A percentile compares a stretch with the other conserved stretches of the same genome.
Evolutionary conservation across 2,888 invertebrate species (phyloP).

Genomic region (Empis stercorea): DNA sequence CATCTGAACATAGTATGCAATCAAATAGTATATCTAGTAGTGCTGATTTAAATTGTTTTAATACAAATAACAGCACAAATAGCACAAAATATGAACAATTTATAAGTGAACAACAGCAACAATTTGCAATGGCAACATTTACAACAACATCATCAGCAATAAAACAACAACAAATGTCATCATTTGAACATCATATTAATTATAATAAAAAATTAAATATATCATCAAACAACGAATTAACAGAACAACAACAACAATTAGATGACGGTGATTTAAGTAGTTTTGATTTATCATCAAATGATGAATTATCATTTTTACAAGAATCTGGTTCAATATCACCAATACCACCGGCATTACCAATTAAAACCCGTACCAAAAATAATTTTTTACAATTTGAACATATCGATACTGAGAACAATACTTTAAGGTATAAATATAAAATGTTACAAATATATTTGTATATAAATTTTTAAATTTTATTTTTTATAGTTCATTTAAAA

Average conservation of each 20-base stretch:
- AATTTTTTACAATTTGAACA: conserved; percentile 27
- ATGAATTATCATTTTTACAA: conserved; percentile 6
- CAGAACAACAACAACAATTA: no score
- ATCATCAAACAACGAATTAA: no score
- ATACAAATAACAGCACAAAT: conserved; percentile 16
- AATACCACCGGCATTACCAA: conserved; percentile 44
- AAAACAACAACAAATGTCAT: no score
- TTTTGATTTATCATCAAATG: conserved; percentile 8
- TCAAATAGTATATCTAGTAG: conserved; percentile 18
- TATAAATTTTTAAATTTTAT: no score
- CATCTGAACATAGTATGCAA: conserved; percentile 44
- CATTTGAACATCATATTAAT: no score
- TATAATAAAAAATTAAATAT: no score
- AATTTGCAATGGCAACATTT: conserved; percentile 22
- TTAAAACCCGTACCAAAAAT: conserved; percentile 34
- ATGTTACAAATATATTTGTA: no score
- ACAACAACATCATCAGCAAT: no score
- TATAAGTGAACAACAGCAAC: conserved; percentile 30
- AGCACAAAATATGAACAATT: conserved; percentile 18
- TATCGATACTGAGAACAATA: not conserved
- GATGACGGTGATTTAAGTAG: not conserved
- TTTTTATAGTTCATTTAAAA: no score
- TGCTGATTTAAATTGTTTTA: conserved; percentile 12
- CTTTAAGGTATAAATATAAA: no score
- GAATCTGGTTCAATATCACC: conserved; percentile 3